phyloP scores from a whole-genome alignment of 2,888 invertebrate species.

The Sinhomidia bicolor region DNA sequence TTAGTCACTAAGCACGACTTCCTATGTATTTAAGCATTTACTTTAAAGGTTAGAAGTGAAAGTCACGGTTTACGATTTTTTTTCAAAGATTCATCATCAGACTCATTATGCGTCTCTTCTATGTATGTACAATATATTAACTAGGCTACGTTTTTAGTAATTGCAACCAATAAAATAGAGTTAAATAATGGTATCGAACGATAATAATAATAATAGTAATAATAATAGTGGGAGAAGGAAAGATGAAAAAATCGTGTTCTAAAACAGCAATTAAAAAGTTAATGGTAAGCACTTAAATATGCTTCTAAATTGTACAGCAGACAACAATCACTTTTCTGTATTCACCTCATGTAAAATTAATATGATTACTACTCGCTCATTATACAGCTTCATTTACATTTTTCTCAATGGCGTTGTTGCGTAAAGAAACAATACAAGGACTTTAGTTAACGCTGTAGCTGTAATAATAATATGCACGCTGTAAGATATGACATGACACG shows the following conservation, averaged over 20 bases:
- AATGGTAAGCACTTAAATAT: background rate
- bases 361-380: background rate
- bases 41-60: conserved; percentile 8
- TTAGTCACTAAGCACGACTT: background rate
- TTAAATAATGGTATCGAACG: background rate
- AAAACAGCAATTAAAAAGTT: background rate
- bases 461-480: no score
- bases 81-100: no score
- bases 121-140: background rate
- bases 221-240: background rate
- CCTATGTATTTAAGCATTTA: background rate
- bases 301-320: background rate
- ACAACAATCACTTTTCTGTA: conserved; percentile 3
- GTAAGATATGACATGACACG: background rate
- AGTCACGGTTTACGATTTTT: conserved; percentile 1
- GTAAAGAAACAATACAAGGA: background rate
- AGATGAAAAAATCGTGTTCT: background rate
- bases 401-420: background rate
- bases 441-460: background rate
- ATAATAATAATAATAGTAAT: background rate
- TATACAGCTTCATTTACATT: conserved; percentile 7
- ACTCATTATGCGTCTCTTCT: no score
- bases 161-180: background rate
- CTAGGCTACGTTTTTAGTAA: background rate
- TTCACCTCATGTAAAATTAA: background rate